Conservation (phyloP, 2,797 vertebrate genomes). For the Enoplosus armatus region DNA sequence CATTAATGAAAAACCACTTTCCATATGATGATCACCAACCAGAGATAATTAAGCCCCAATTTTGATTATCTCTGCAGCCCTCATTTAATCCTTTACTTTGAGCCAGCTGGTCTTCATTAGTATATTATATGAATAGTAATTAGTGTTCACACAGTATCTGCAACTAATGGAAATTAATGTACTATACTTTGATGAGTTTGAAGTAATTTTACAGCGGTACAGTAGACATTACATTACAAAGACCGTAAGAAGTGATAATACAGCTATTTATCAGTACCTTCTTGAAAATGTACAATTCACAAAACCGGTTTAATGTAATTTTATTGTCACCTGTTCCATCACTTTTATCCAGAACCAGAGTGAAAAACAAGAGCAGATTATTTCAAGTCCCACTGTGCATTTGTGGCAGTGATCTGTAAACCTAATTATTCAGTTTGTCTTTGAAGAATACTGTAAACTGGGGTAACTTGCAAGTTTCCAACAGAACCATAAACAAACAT, state of each 20-base stretch:
- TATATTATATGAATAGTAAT: neutral
- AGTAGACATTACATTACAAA: neutral
- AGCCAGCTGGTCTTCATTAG: neutral
- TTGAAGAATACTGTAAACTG: constrained; percentile 26
- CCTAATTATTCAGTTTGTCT: constrained; percentile 26
- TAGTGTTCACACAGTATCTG: neutral
- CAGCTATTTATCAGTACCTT: neutral
- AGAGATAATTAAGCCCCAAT: neutral
- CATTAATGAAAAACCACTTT: neutral
- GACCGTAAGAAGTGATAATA: neutral
- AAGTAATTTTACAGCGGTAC: neutral
- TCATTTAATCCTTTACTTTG: neutral
- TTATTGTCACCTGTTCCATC: neutral
- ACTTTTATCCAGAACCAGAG: neutral
- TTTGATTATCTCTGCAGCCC: neutral
- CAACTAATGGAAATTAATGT: neutral
- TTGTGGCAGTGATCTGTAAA: constrained; percentile 8
- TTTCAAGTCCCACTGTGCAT: constrained; percentile 11
- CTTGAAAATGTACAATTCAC: neutral
- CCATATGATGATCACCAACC: neutral
- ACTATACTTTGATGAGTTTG: neutral
- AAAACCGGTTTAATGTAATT: neutral
- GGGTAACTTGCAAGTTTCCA: constrained; percentile 5
- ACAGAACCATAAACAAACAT: constrained; percentile 12
- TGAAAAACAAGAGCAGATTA: constrained; percentile 13